Evolutionary conservation across 2,888 invertebrate genomes (phyloP), one percentile per base, ranked within the genome.

Genomic region (Xestoiulus laeticollis): DNA sequence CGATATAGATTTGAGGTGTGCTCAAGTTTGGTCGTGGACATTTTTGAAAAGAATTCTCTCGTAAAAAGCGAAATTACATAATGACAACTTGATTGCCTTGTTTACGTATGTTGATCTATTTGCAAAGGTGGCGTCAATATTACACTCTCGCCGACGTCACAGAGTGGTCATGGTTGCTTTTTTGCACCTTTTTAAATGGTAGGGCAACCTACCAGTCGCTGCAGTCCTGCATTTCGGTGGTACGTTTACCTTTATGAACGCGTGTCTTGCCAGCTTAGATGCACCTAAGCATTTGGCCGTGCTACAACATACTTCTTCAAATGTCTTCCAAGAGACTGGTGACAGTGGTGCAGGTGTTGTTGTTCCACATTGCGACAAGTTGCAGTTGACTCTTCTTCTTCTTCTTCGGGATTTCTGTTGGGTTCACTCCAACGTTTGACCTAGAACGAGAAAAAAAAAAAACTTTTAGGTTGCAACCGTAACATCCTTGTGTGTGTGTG

Each of bases 31-130:
- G 26, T 26, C 2, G 68, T 12, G 59, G 59, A n/a, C 59, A 59
- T 59, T 22, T 26, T 68, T 26, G 5, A 68, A n/a, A 22, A 22
- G 26, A n/a, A 22, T 68, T 68, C 14, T 68, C 22, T 68, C 68
- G 10, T 12, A 68, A 68, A 68, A 68, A 68, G 10, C 68, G 68
- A 10, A n/a, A 16, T 84, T 84, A 84, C 43, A 84, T 84, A 84
- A 84, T 84, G 84, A 84, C 84, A 84, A 84, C 84, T 84, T 84
- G 84, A 84, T 84, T 84, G 43, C 84, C 84, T 84, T 84, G 84
- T 84, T 84, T 84, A 84, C 43, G 38, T 38, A 43, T 84, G 84
- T n/a, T 84, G 43, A 38, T 84, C 84, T 43, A 43, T 43, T 84
- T 84, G 84, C 33, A 33, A 33, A 84, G 43, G 43, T 84, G 84